Evolutionary conservation across 2,888 invertebrate genomes (phyloP).

Genomic region (Mythimna impura): DNA sequence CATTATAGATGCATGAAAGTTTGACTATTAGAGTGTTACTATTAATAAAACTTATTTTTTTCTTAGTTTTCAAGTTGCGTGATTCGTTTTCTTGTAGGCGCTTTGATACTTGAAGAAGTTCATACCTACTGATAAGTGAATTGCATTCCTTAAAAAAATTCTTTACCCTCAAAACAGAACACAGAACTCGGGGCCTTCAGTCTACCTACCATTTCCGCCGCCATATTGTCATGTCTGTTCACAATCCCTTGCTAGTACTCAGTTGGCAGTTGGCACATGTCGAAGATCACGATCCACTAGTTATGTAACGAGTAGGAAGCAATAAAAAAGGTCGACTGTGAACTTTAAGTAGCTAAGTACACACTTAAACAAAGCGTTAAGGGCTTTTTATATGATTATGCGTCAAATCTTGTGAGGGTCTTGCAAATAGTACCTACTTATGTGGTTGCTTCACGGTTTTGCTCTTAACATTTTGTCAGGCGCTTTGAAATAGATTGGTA

Average conservation of each 20-base stretch:
- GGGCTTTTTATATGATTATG: conserved; percentile 23
- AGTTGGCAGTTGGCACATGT: conserved; percentile 1
- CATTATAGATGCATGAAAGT: too few species aligned
- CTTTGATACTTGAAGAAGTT: too few species aligned
- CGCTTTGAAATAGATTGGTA: neutral
- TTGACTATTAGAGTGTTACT: too few species aligned
- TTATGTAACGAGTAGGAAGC: conserved; percentile 8
- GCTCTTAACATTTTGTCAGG: conserved; percentile 3
- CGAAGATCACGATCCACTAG: neutral
- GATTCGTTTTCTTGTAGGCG: too few species aligned
- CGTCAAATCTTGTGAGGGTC: conserved; percentile 14
- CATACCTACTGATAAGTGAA: too few species aligned
- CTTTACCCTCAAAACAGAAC: neutral
- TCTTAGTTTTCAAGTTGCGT: too few species aligned
- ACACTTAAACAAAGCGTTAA: conserved; percentile 7
- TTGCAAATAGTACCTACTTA: neutral
- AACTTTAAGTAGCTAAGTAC: neutral
- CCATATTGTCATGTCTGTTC: too few species aligned
- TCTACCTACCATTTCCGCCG: neutral
- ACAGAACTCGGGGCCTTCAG: neutral
- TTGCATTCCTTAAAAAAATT: neutral
- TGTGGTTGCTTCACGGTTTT: neutral
- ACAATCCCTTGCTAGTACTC: neutral
- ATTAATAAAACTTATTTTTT: too few species aligned
- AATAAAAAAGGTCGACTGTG: neutral